phyloP scores from a whole-genome alignment of 2,113 vertebrate genomes.

The Muntiacus muntjak region DNA sequence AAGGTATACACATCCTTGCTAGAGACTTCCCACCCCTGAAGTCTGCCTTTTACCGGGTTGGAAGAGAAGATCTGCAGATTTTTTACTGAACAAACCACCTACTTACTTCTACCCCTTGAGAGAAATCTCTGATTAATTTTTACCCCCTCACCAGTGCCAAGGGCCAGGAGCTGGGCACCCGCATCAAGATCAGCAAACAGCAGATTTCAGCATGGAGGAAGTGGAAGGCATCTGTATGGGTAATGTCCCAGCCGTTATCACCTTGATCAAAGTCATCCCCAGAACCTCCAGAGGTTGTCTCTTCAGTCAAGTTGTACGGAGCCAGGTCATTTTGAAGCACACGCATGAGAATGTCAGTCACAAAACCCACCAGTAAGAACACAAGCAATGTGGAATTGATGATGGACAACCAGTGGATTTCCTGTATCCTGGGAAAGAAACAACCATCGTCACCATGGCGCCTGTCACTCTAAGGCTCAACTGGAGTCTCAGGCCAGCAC shows the following conservation, averaged over 20 bases:
- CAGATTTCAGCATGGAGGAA: slow-evolving; percentile 88
- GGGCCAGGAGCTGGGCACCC: slow-evolving; percentile 91
- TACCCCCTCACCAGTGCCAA: slow-evolving; percentile 86
- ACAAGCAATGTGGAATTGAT: slow-evolving; percentile 93
- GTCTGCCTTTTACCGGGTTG: slow-evolving; percentile 6
- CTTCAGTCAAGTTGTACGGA: slow-evolving; percentile 91
- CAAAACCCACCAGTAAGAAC: slow-evolving; percentile 90
- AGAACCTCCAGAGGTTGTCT: slow-evolving; percentile 66
- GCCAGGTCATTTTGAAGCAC: slow-evolving; percentile 92
- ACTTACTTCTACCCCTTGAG: slow-evolving; percentile 20
- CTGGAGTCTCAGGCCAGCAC: slow-evolving; percentile 86
- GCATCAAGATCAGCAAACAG: slow-evolving; percentile 89
- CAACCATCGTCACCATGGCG: slow-evolving; percentile 84
- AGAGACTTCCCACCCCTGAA: neutral
- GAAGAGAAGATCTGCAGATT: neutral
- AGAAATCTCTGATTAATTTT: slow-evolving; percentile 41
- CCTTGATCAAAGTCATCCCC: slow-evolving; percentile 92
- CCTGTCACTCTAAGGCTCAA: slow-evolving; percentile 83
- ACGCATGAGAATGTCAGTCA: slow-evolving; percentile 92
- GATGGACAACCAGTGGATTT: slow-evolving; percentile 94
- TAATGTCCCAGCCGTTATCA: slow-evolving; percentile 95
- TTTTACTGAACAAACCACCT: slow-evolving; percentile 2
- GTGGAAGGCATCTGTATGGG: slow-evolving; percentile 92
- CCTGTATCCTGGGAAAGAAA: slow-evolving; percentile 90
- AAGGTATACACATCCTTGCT: neutral